phyloP scores from a whole-genome alignment of 2,888 invertebrate species.

The Tinea semifulvella region DNA sequence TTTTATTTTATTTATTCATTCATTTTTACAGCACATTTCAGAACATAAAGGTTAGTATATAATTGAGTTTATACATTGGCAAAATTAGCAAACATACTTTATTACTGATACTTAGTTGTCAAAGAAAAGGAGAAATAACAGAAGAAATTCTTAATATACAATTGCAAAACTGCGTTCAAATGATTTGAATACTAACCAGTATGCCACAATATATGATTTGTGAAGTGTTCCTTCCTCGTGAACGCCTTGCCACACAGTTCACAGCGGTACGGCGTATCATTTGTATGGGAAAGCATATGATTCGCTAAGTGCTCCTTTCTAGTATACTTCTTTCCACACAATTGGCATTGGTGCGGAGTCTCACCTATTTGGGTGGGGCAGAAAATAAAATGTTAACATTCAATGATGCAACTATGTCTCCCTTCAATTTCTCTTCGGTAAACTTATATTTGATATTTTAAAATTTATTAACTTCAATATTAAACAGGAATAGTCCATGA shows the following conservation, averaged over 20 bases:
- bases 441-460: background rate
- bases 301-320: conserved; percentile 89
- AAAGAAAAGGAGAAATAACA: background rate
- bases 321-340: conserved; percentile 89
- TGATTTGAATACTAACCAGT: conserved; percentile 66
- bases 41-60: too few relatives aligned
- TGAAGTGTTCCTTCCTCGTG: conserved; percentile 89
- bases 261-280: conserved; percentile 88
- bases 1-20: too few relatives aligned
- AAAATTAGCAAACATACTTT: too few relatives aligned
- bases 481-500: too few relatives aligned
- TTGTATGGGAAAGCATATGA: conserved; percentile 88
- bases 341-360: conserved; percentile 87
- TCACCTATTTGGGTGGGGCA: conserved; percentile 69
- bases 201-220: conserved; percentile 91
- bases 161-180: background rate
- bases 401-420: conserved; percentile 60
- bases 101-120: too few relatives aligned
- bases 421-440: conserved; percentile 19
- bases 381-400: conserved; percentile 57
- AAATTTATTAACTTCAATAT: too few relatives aligned
- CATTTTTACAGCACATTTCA: too few relatives aligned
- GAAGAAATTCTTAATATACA: background rate
- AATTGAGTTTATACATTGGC: too few relatives aligned
- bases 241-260: conserved; percentile 90